phyloP scores from a whole-genome alignment of 2,113 vertebrate species.

The Neomonachus schauinslandi region DNA sequence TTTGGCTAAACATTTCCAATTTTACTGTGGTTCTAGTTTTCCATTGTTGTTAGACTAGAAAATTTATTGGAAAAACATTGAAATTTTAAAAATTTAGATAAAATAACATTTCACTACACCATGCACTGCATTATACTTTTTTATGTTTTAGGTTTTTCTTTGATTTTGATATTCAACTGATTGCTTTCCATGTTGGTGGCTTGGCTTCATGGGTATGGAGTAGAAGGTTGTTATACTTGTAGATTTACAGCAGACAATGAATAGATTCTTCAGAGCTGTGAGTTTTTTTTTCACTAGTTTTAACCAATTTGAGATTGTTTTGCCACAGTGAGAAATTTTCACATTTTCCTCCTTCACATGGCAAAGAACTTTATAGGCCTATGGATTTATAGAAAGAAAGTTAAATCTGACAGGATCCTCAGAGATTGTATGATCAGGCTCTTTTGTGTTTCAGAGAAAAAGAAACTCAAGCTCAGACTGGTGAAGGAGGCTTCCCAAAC shows the following conservation, averaged over 20 bases:
- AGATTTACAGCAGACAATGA: neutral
- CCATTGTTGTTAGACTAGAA: neutral
- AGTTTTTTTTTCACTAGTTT: neutral
- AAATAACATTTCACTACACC: neutral
- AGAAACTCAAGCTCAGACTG: neutral
- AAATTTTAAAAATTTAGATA: slow-evolving; percentile 3
- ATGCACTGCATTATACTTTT: neutral
- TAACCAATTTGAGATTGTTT: slow-evolving; percentile 10
- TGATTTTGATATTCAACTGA: neutral
- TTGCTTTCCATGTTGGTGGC: neutral
- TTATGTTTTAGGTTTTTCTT: slow-evolving; percentile 12
- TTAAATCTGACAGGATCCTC: slow-evolving; percentile 7
- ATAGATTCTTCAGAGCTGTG: neutral
- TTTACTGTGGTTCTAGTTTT: slow-evolving; percentile 20
- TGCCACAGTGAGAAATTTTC: neutral
- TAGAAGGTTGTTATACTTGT: neutral
- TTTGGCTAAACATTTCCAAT: neutral
- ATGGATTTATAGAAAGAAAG: neutral
- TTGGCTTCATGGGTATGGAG: neutral
- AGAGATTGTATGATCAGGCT: neutral
- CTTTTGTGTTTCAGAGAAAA: slow-evolving; percentile 22
- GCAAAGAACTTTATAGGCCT: neutral
- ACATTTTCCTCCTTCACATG: neutral
- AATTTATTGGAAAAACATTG: neutral
- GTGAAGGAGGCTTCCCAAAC: neutral